Conservation (phyloP, 2,888 invertebrate genomes). For the Coremacera marginata region DNA sequence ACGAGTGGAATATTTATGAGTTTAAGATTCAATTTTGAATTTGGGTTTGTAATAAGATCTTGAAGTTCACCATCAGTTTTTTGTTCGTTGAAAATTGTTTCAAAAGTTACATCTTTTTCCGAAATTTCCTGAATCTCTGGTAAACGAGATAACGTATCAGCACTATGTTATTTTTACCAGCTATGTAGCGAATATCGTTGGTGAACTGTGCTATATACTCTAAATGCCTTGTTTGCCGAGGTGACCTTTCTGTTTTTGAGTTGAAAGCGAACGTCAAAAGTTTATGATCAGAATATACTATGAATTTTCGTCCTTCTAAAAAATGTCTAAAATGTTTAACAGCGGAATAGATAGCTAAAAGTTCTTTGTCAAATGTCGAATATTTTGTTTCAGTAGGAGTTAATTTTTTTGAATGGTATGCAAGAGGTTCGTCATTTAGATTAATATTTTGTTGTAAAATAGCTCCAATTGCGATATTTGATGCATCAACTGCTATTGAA, state of each 20-base stretch:
- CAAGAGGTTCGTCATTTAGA: neutral
- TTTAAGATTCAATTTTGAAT: constrained; percentile 23
- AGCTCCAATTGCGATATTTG: neutral
- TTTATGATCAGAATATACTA: constrained; percentile 34
- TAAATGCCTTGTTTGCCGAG: too few species aligned
- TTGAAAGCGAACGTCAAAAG: constrained; percentile 18
- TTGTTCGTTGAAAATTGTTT: too few species aligned
- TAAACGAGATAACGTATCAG: constrained; percentile 36
- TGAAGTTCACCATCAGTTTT: too few species aligned
- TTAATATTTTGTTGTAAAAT: neutral
- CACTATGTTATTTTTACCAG: constrained; percentile 35
- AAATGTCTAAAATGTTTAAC: too few species aligned
- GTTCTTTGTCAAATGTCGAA: too few species aligned
- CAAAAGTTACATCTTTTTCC: too few species aligned
- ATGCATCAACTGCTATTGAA: neutral
- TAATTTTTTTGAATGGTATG: too few species aligned
- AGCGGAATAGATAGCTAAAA: too few species aligned
- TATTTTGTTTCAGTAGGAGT: too few species aligned
- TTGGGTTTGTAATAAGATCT: constrained; percentile 7
- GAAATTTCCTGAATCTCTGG: neutral
- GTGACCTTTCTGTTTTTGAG: constrained; percentile 36
- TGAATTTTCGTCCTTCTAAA: too few species aligned
- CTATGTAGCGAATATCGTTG: too few species aligned
- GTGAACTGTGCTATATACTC: too few species aligned
- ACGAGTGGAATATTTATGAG: neutral